phyloP scores from a whole-genome alignment of 1,140 invertebrate genomes.

The Magallana ariakensis region DNA sequence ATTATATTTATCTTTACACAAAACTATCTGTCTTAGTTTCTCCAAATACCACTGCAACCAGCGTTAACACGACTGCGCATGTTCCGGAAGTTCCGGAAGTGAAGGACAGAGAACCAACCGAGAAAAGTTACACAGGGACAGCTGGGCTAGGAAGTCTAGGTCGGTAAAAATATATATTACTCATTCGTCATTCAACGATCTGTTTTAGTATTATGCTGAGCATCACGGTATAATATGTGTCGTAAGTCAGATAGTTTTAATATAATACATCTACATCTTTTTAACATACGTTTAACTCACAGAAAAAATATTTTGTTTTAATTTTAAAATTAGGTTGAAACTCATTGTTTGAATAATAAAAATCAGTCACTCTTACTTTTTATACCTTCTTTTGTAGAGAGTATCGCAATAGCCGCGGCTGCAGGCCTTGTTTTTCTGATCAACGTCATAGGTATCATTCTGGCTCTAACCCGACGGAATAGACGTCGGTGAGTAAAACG shows the following conservation, averaged over 20 bases:
- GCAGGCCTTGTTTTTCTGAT: not conserved
- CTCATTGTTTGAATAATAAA: no score
- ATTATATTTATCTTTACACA: no score
- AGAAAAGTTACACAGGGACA: not conserved
- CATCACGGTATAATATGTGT: no score
- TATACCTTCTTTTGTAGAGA: not conserved
- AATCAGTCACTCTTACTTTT: no score
- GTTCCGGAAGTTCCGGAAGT: not conserved
- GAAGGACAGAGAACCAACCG: not conserved
- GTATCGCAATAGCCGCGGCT: not conserved
- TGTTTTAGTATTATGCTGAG: no score
- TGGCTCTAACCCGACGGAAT: not conserved
- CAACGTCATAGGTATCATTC: constrained; percentile 1
- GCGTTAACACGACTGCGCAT: not conserved
- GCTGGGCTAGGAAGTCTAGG: not conserved
- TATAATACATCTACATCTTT: no score
- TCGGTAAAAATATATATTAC: not conserved
- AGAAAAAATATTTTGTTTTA: no score
- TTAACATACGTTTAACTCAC: no score
- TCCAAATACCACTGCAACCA: not conserved
- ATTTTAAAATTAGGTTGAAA: no score
- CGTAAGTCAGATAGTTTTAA: no score
- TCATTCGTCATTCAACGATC: no score
- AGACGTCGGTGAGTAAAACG: not conserved
- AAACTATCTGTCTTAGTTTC: not conserved